phyloP scores from a whole-genome alignment of 2,888 invertebrate genomes.

The Lobophora halterata region DNA sequence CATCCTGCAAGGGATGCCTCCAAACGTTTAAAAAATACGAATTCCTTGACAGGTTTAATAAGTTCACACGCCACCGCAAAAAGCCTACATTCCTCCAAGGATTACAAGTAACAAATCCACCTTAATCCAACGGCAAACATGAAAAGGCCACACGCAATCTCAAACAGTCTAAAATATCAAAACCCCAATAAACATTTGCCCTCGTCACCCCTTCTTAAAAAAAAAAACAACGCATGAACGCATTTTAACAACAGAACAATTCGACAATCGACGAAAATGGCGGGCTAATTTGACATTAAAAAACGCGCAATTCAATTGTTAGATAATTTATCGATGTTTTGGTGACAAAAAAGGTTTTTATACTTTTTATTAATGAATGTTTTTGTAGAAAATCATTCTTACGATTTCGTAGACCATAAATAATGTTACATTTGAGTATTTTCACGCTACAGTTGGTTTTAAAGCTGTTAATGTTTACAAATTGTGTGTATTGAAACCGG shows the following conservation, averaged over 20 bases:
- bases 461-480: conserved; percentile 61
- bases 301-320: conserved; percentile 75
- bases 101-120: conserved; percentile 45
- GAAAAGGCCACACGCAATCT: conserved; percentile 55
- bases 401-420: conserved; percentile 58
- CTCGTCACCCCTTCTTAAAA: conserved; percentile 59
- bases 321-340: conserved; percentile 75
- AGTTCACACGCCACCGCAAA: conserved; percentile 46
- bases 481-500: conserved; percentile 44
- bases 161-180: conserved; percentile 32
- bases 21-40: too few relatives aligned
- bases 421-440: conserved; percentile 51
- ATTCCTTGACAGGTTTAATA: conserved; percentile 6
- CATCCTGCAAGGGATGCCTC: too few relatives aligned
- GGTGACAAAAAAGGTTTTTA: conserved; percentile 48
- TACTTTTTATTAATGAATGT: conserved; percentile 66
- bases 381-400: conserved; percentile 50
- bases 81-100: conserved; percentile 42
- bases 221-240: conserved; percentile 63
- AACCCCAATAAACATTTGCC: conserved; percentile 33
- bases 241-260: conserved; percentile 57
- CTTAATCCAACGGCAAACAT: conserved; percentile 38
- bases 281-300: conserved; percentile 76
- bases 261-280: conserved; percentile 65
- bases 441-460: conserved; percentile 63